phyloP scores from a whole-genome alignment of 2,113 vertebrate genomes.

The Macquaria ambigua region DNA sequence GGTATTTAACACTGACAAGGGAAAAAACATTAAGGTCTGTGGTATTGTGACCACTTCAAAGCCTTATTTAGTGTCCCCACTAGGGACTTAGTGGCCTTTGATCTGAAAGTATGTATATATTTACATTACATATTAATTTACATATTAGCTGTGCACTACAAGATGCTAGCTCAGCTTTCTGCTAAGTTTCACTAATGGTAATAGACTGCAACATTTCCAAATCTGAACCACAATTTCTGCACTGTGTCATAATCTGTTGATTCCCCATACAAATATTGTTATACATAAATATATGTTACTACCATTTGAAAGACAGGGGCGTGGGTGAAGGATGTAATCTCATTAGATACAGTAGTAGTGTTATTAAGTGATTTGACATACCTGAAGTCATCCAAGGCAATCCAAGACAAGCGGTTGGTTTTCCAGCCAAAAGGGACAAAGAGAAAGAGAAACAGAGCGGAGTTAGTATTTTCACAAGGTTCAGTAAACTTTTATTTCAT shows the following conservation, averaged over 20 bases:
- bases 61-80: conserved; percentile 17
- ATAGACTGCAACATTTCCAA: conserved; percentile 19
- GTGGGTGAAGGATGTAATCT: neutral
- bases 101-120: conserved; percentile 45
- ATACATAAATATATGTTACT: neutral
- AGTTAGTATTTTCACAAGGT: conserved; percentile 53
- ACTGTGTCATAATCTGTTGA: conserved; percentile 28
- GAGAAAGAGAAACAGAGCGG: conserved; percentile 32
- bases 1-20: conserved; percentile 24
- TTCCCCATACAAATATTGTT: neutral
- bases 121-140: conserved; percentile 52
- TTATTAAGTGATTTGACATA: conserved; percentile 68
- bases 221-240: conserved; percentile 33
- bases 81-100: conserved; percentile 32
- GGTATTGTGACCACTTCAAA: conserved; percentile 57
- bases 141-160: conserved; percentile 16
- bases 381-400: conserved; percentile 64
- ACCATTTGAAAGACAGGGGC: neutral
- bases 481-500: conserved; percentile 43
- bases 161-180: conserved; percentile 28
- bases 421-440: conserved; percentile 45
- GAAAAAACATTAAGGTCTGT: conserved; percentile 34
- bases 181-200: conserved; percentile 3
- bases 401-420: conserved; percentile 42
- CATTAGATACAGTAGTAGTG: conserved; percentile 7